phyloP scores from a whole-genome alignment of 2,888 invertebrate genomes.

The Lasioglossum calceatum region DNA sequence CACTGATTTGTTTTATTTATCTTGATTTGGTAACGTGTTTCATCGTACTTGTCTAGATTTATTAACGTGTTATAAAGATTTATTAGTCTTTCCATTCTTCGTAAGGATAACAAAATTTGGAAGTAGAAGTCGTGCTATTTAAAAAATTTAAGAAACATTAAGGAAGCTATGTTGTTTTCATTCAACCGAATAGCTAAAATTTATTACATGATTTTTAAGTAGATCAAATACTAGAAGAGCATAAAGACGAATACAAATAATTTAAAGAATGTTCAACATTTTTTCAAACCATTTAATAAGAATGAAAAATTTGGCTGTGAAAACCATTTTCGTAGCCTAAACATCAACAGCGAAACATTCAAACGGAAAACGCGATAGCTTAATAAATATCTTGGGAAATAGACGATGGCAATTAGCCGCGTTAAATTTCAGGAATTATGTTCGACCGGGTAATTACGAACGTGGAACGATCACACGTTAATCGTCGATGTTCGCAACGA shows the following conservation, averaged over 20 bases:
- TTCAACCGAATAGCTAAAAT: not conserved
- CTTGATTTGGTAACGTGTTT: not conserved
- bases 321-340: not conserved
- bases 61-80: not conserved
- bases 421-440: not conserved
- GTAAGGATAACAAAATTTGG: not conserved
- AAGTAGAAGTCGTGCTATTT: not conserved
- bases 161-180: not conserved
- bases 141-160: too few species aligned
- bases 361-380: not conserved
- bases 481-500: not conserved
- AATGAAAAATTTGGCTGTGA: too few species aligned
- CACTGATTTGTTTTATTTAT: too few species aligned
- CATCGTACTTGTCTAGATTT: not conserved
- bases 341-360: not conserved
- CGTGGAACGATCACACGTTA: slow-evolving; percentile 4
- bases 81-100: not conserved
- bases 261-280: too few species aligned
- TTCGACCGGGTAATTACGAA: not conserved
- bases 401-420: not conserved
- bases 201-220: too few species aligned
- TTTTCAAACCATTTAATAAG: too few species aligned
- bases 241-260: too few species aligned
- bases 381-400: not conserved
- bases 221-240: too few species aligned